Conservation (phyloP, 2,797 vertebrate species). For the Iguana delicatissima region DNA sequence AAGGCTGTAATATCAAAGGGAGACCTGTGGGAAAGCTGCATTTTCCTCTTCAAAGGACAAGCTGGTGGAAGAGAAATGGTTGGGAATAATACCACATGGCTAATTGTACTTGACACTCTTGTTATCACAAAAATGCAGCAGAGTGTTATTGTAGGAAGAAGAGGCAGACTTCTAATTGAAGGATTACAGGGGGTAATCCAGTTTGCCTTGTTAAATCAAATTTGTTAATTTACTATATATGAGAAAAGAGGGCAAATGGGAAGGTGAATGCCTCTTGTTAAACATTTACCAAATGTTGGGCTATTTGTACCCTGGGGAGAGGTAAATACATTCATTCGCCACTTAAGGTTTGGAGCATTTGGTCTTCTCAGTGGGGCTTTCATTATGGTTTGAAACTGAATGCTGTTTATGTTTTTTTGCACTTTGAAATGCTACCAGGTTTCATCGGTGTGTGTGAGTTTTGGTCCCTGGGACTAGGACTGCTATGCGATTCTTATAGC, state of each 20-base stretch:
- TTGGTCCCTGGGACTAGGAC: constrained; percentile 75
- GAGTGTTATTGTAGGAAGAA: constrained; percentile 54
- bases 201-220: constrained; percentile 71
- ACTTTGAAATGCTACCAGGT: constrained; percentile 70
- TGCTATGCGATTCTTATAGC: constrained; percentile 76
- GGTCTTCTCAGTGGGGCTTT: constrained; percentile 67
- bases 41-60: background rate
- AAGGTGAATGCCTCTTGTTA: constrained; percentile 66
- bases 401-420: constrained; percentile 38
- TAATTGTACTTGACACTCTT: constrained; percentile 60
- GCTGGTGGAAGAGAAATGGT: constrained; percentile 32
- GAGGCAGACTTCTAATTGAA: constrained; percentile 70
- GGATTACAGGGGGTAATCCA: constrained; percentile 69
- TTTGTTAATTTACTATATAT: constrained; percentile 74
- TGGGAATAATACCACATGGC: constrained; percentile 30
- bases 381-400: constrained; percentile 61
- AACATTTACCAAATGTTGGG: constrained; percentile 72
- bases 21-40: background rate
- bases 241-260: constrained; percentile 70
- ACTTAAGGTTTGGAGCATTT: constrained; percentile 63
- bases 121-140: constrained; percentile 64
- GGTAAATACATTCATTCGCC: constrained; percentile 64
- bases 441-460: constrained; percentile 70
- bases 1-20: background rate
- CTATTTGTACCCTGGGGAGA: constrained; percentile 66